phyloP scores from a whole-genome alignment of 2,888 invertebrate species.

The Pollenia griseotomentosa region DNA sequence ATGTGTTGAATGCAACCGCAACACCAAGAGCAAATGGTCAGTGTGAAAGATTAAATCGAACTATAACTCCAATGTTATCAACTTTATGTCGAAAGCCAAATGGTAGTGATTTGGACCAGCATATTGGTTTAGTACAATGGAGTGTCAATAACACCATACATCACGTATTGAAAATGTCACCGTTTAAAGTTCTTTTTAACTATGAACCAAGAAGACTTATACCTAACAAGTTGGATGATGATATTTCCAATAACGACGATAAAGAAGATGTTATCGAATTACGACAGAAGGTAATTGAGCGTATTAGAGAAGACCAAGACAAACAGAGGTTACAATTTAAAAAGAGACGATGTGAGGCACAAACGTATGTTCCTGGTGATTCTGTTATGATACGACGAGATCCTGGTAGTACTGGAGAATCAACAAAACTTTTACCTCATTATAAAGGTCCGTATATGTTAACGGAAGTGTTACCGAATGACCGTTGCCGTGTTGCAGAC shows the following conservation, averaged over 20 bases:
- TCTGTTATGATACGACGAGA: too few relatives aligned
- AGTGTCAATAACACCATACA: conserved; percentile 72
- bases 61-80: conserved; percentile 71
- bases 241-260: too few relatives aligned
- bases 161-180: conserved; percentile 59
- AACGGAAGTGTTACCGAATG: background rate
- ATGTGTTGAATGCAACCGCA: conserved; percentile 28
- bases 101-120: conserved; percentile 73
- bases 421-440: too few relatives aligned
- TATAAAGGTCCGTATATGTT: too few relatives aligned
- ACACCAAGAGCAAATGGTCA: conserved; percentile 34
- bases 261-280: too few relatives aligned
- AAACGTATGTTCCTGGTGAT: too few relatives aligned
- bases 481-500: background rate
- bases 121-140: conserved; percentile 70
- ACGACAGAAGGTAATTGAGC: too few relatives aligned
- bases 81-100: conserved; percentile 67
- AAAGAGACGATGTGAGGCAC: too few relatives aligned
- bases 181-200: conserved; percentile 71
- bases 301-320: too few relatives aligned
- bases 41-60: conserved; percentile 75
- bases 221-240: too few relatives aligned
- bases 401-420: too few relatives aligned
- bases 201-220: conserved; percentile 59
- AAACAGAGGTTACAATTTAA: too few relatives aligned